A percentile compares a stretch with the other conserved stretches of the same genome.
Conservation (phyloP, 2,888 invertebrate genomes). For the Gryllus longicercus region DNA sequence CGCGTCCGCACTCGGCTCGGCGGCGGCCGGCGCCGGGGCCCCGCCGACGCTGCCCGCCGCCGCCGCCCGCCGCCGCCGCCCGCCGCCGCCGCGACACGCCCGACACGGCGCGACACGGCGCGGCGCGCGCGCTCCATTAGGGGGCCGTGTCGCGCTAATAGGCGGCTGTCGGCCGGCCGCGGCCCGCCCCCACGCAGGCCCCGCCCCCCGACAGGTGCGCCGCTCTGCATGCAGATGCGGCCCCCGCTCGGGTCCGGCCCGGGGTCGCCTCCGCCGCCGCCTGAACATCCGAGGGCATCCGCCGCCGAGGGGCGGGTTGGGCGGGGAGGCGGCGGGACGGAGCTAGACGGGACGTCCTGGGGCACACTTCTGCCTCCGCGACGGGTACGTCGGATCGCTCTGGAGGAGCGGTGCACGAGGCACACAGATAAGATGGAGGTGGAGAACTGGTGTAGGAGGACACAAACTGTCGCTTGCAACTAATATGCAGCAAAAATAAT, state of each 20-base stretch:
- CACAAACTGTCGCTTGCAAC: no score
- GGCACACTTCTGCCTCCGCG: no score
- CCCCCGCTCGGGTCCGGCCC: background rate
- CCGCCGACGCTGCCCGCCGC: background rate
- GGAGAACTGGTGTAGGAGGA: no score
- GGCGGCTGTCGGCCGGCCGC: slow-evolving; percentile 17
- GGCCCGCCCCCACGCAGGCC: background rate
- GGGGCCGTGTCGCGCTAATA: background rate
- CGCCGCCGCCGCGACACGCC: no score
- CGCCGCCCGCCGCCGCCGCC: background rate
- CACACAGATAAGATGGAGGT: no score
- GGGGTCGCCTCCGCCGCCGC: background rate
- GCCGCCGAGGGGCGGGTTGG: no score
- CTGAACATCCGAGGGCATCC: no score
- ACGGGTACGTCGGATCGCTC: no score
- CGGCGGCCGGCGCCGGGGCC: background rate
- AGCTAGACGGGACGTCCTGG: no score
- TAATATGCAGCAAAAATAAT: no score
- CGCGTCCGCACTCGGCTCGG: slow-evolving; percentile 10
- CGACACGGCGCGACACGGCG: background rate
- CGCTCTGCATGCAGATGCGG: slow-evolving; percentile 3
- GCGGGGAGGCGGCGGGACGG: no score
- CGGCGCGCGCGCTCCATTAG: background rate
- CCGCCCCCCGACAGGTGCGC: background rate
- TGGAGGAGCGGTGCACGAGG: no score